These are phyloP conservation scores for Drosophila tanythrix DNA, from an alignment of 2,888 invertebrate genomes.

Conservation along the genomic window DNA sequence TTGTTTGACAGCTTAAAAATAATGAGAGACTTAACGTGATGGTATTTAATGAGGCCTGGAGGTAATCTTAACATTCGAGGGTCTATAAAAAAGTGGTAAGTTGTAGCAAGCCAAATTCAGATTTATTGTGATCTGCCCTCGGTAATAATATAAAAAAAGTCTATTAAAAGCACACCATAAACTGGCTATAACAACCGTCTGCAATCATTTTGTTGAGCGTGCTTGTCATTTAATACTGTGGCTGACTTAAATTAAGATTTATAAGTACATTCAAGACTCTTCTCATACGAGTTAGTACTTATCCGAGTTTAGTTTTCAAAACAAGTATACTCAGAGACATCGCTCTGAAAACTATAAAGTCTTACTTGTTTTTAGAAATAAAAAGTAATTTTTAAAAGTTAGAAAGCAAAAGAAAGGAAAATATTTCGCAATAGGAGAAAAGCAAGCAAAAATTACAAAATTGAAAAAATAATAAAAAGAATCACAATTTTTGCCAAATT, in stretches of 20 bases:
- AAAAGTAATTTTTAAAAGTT: not conserved
- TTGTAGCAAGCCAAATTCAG: not conserved
- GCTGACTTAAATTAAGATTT: not conserved
- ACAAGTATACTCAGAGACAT: not conserved
- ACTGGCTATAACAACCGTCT: not conserved
- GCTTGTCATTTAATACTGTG: not conserved
- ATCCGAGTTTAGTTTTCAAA: not conserved
- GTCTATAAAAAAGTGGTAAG: not conserved
- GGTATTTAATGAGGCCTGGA: not conserved
- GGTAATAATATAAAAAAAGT: not conserved
- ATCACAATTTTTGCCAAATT: not conserved
- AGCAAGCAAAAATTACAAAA: not conserved
- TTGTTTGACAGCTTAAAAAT: slow-evolving; percentile 9
- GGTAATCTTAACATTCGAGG: not conserved
- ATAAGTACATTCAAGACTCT: not conserved
- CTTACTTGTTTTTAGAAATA: not conserved
- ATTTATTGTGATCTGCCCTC: not conserved
- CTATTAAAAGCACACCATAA: not conserved
- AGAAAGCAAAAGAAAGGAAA: not conserved
- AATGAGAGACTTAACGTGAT: slow-evolving; percentile 2
- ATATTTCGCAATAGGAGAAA: not conserved
- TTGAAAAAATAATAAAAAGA: not conserved
- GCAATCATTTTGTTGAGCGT: not conserved
- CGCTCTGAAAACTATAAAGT: not conserved
- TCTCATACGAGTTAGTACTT: not conserved